Percentiles rank a stretch among this genome's conserved stretches.
Evolutionary conservation across 2,888 invertebrate genomes (phyloP).

Genomic region (Seladonia tumulorum): DNA sequence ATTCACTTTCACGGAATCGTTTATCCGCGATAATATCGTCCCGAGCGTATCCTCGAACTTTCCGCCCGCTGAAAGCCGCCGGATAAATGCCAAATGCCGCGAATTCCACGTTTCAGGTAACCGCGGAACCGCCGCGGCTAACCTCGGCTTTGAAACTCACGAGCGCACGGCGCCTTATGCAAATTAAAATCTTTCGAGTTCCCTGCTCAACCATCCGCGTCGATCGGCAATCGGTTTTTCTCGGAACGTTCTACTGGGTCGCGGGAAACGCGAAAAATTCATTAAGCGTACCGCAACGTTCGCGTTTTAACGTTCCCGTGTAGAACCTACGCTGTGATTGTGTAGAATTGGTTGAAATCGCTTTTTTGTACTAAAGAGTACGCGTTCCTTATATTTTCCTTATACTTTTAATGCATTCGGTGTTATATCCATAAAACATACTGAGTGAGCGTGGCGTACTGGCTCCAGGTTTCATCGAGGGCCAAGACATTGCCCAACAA

Average conservation of each 20-base stretch:
- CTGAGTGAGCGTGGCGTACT: background rate
- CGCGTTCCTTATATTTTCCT: too few relatives aligned
- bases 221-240: background rate
- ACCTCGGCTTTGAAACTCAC: constrained; percentile 2
- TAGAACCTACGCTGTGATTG: too few relatives aligned
- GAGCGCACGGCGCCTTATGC: background rate
- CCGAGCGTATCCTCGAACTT: constrained; percentile 25
- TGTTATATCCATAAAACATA: background rate
- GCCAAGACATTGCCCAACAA: too few relatives aligned
- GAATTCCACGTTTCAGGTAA: constrained; percentile 16
- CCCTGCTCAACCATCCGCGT: background rate
- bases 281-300: constrained; percentile 13
- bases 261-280: background rate
- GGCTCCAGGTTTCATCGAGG: too few relatives aligned
- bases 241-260: background rate
- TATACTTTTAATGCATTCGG: too few relatives aligned
- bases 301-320: background rate
- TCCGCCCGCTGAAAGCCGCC: background rate
- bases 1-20: constrained; percentile 43
- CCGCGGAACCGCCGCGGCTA: background rate
- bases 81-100: background rate
- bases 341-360: too few relatives aligned
- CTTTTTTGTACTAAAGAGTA: background rate
- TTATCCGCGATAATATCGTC: constrained; percentile 30
- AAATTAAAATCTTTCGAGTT: background rate